Evolutionary conservation across 1,140 invertebrate genomes (phyloP), one percentile per base, ranked within the genome.

Genomic region (Globodera rostochiensis): DNA sequence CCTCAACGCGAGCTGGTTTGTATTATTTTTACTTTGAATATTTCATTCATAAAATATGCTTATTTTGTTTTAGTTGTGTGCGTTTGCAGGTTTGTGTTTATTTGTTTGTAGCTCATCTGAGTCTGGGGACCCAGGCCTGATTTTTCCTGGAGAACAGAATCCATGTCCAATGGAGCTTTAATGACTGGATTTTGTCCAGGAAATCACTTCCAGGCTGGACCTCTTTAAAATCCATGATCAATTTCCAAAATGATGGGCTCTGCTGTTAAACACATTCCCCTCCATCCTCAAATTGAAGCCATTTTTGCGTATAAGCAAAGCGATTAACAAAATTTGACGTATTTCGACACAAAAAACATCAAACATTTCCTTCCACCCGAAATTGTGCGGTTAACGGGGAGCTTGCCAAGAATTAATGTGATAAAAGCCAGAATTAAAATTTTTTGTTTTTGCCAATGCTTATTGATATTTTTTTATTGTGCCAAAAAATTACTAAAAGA

Each of bases 1-100:
- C 11, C n/a, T 87, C 11, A 75, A 85, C 60, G 50, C 49, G 25
- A 76, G 49, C 64, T 85, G 84, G 45, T 85, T 81, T 60, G 82
- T 85, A 49, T 74, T 84, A 11, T 73, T 87, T 69, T 84, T 74
- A 0, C 80, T 81, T 4, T 73, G 82, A 13, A 76, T 81, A 73
- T 73, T 15, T 15, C n/a, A 46, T 15, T 73, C 13, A 73, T 73
- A 47, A 47, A 25, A 4, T 60, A 75, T 25, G 7, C 9, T 36
- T 75, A 25, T 9, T 83, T 83, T 82, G 74, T 53, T 79, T 79
- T 7, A 77, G 45, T 36, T 46, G 25, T n/a, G 45, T 74, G 15
- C 69, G 64, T 21, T 45, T 25, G 21, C 47, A 69, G 25, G 73
- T 81, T 25, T 25, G 25, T 25, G 25, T 25, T 25, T 25, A 25